Conservation (phyloP, 2,888 invertebrate genomes). For the Augiades crinisus region DNA sequence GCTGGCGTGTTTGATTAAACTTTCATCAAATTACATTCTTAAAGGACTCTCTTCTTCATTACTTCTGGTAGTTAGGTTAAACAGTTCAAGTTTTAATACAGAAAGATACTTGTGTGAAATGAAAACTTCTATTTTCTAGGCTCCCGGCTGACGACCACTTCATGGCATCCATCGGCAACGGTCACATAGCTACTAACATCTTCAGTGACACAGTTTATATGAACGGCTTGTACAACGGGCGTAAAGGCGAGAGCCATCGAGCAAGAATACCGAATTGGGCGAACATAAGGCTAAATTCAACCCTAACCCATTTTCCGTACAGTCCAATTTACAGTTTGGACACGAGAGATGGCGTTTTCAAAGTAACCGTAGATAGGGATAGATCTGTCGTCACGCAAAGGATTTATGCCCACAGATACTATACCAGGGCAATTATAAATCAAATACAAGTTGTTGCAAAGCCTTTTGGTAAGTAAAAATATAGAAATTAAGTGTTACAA, state of each 20-base stretch:
- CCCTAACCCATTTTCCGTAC: conserved; percentile 56
- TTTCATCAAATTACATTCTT: too few species aligned
- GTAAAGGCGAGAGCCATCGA: conserved; percentile 76
- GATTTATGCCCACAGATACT: conserved; percentile 71
- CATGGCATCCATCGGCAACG: conserved; percentile 82
- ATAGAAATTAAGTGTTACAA: too few species aligned
- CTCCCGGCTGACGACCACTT: conserved; percentile 78
- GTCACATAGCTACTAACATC: conserved; percentile 81
- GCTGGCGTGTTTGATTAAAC: too few species aligned
- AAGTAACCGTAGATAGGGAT: conserved; percentile 70
- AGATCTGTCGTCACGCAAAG: conserved; percentile 71
- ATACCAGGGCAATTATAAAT: conserved; percentile 73
- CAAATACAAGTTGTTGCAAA: conserved; percentile 72
- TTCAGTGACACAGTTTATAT: conserved; percentile 82
- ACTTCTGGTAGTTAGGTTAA: too few species aligned
- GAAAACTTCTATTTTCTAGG: conserved; percentile 57
- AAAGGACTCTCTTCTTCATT: too few species aligned
- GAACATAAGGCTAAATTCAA: conserved; percentile 75
- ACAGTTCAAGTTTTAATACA: too few species aligned
- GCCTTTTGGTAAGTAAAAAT: conserved; percentile 50
- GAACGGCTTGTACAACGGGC: conserved; percentile 83
- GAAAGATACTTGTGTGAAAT: too few species aligned
- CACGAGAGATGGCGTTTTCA: conserved; percentile 69
- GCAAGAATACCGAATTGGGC: conserved; percentile 83
- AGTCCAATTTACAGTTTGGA: conserved; percentile 70